Conservation (phyloP, 2,888 invertebrate genomes). For the Pelosia muscerda region DNA sequence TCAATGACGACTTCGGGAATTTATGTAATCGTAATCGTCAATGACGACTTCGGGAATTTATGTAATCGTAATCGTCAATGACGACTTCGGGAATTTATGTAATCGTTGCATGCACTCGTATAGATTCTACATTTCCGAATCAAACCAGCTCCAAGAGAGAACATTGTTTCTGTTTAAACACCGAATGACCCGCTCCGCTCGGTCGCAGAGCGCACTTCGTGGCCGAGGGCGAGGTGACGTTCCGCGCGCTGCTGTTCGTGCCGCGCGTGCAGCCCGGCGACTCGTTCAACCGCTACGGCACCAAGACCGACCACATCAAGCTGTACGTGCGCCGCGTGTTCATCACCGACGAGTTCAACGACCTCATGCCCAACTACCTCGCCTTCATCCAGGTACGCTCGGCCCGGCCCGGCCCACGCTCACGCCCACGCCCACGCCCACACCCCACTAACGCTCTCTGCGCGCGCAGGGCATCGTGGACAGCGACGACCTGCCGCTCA, state of each 20-base stretch:
- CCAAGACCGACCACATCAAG: conserved; percentile 97
- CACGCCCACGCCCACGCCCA: not conserved
- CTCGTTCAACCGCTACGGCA: conserved; percentile 98
- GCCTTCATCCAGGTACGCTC: conserved; percentile 95
- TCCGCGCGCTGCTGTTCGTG: conserved; percentile 98
- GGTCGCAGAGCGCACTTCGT: conserved; percentile 95
- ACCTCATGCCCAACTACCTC: conserved; percentile 99
- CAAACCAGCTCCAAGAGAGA: too few species aligned
- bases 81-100: too few species aligned
- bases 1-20: too few species aligned
- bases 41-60: too few species aligned
- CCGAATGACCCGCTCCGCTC: too few species aligned
- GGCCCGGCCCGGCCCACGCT: conserved; percentile 89
- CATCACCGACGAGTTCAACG: conserved; percentile 99
- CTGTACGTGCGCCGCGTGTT: conserved; percentile 99
- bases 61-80: too few species aligned
- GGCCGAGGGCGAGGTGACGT: conserved; percentile 99
- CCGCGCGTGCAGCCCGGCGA: conserved; percentile 97
- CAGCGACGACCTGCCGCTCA: conserved; percentile 99
- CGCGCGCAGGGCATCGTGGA: conserved; percentile 95
- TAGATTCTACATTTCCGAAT: too few species aligned
- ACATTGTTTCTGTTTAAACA: too few species aligned
- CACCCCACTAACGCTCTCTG: conserved; percentile 57
- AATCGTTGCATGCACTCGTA: too few species aligned
- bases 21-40: too few species aligned